Evolutionary conservation across 2,113 vertebrate species (phyloP).

Genomic region (Dascyllus trimaculatus): DNA sequence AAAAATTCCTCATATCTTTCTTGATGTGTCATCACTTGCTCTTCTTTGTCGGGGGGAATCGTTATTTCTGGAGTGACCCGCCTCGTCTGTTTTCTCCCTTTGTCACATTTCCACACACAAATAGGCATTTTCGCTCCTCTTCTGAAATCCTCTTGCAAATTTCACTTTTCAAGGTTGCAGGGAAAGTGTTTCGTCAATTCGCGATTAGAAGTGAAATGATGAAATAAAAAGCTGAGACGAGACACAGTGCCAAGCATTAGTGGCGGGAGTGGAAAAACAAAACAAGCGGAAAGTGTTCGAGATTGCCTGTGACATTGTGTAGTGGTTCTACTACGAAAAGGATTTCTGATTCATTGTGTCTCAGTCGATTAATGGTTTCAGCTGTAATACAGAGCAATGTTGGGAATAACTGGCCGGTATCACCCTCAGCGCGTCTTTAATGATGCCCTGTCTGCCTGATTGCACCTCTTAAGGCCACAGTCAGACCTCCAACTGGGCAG

Average conservation of each 20-base stretch:
- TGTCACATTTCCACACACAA: not conserved
- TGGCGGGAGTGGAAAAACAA: not conserved
- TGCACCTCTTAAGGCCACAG: slow-evolving; percentile 14
- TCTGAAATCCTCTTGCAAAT: not conserved
- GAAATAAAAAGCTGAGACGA: not conserved
- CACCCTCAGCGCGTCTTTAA: slow-evolving; percentile 3
- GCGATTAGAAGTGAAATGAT: slow-evolving; percentile 5
- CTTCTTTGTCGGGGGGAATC: slow-evolving; percentile 21
- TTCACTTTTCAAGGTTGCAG: slow-evolving; percentile 35
- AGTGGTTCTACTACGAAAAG: not conserved
- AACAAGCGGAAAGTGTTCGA: not conserved
- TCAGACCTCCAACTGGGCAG: slow-evolving; percentile 28
- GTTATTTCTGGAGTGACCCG: slow-evolving; percentile 13
- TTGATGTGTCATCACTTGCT: slow-evolving; percentile 40
- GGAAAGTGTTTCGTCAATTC: slow-evolving; percentile 19
- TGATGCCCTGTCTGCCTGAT: slow-evolving; percentile 15
- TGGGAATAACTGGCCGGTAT: not conserved
- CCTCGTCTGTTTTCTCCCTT: not conserved
- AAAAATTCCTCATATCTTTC: slow-evolving; percentile 26
- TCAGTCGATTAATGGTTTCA: not conserved
- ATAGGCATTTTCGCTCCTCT: slow-evolving; percentile 42
- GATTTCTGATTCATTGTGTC: not conserved
- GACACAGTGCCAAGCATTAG: not conserved
- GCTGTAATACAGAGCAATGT: not conserved
- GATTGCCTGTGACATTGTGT: not conserved